Base-by-base conservation (phyloP, 2,888 invertebrate species). In the Plemyria rubiginata region DNA sequence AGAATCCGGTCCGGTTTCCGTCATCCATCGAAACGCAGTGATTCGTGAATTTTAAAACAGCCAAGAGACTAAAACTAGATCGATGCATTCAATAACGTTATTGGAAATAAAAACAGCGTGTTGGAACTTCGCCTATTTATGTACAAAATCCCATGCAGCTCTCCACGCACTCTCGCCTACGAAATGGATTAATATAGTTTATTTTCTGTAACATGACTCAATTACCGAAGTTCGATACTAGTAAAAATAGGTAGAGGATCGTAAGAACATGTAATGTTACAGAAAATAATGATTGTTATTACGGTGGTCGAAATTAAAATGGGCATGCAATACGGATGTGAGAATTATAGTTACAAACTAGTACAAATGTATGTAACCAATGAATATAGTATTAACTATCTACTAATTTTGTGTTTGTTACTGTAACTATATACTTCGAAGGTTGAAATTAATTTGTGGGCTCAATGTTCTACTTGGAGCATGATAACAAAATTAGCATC, bases 401-500 rank as follows among this genome's bases (percentile, higher is more conserved):
- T 88, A 87, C 83, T 68, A 74, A 77, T 76, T 74, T 71, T 69
- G 86, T 88, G 86, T 90, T 88, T 81, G 87, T 90, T 88, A 87
- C 87, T 89, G 81, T 76, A 80, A 53, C 81, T 76, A 80, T 53
- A 69, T 68, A 71, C 71, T 75, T 75, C 67, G 72, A 78, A 75
- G 73, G 80, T 80, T 79, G 82, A 81, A 80, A 80, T 79, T 79
- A 84, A 77, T 75, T 88, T 87, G 90, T 88, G 91, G 90, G 88
- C 88, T 90, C 88, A 90, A 87, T 85, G 90, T 91, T 90, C 89
- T 90, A 91, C 87, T 80, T 80, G 81, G 86, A 88, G 88, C 89
- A 86, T 87, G 84, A 87, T 82, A 76, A 60, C 60, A 73, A 76
- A 71, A 81, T 83, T 84, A 88, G 88, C 87, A 78, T 82, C 78